Conservation (phyloP, 2,888 invertebrate genomes). For the Limnephilus auricula region DNA sequence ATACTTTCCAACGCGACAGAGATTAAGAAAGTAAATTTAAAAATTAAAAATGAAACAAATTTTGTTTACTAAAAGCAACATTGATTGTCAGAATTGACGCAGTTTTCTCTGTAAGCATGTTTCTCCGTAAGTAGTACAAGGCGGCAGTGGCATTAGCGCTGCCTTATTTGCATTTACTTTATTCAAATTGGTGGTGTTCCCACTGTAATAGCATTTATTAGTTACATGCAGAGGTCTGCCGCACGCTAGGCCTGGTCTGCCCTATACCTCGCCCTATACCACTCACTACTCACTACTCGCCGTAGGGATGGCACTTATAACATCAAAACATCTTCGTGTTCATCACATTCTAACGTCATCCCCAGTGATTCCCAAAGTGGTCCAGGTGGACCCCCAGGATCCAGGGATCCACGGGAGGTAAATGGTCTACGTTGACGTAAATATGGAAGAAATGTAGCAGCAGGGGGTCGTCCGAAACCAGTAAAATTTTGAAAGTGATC, state of each 20-base stretch:
- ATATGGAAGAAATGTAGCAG: too few species aligned
- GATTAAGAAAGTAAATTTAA: background rate
- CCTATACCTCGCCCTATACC: background rate
- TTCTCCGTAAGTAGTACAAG: conserved; percentile 38
- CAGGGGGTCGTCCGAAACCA: too few species aligned
- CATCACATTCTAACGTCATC: too few species aligned
- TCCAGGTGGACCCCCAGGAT: too few species aligned
- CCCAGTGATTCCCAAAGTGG: too few species aligned
- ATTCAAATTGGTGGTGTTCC: conserved; percentile 59
- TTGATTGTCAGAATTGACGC: conserved; percentile 13
- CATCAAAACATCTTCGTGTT: background rate
- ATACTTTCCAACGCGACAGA: background rate
- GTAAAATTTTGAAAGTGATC: too few species aligned
- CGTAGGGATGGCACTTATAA: background rate
- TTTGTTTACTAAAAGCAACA: background rate
- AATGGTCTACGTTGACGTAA: too few species aligned
- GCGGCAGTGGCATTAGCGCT: conserved; percentile 50
- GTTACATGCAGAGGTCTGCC: conserved; percentile 21
- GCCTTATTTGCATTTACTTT: conserved; percentile 62
- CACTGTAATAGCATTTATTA: conserved; percentile 58
- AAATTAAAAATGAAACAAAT: background rate
- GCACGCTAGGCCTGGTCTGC: conserved; percentile 29
- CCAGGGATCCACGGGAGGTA: too few species aligned
- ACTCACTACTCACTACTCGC: too few species aligned
- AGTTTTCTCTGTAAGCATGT: conserved; percentile 34